These are phyloP conservation scores for Calliopum simillimum DNA, from an alignment of 2,888 invertebrate genomes.

Conservation along the genomic window DNA sequence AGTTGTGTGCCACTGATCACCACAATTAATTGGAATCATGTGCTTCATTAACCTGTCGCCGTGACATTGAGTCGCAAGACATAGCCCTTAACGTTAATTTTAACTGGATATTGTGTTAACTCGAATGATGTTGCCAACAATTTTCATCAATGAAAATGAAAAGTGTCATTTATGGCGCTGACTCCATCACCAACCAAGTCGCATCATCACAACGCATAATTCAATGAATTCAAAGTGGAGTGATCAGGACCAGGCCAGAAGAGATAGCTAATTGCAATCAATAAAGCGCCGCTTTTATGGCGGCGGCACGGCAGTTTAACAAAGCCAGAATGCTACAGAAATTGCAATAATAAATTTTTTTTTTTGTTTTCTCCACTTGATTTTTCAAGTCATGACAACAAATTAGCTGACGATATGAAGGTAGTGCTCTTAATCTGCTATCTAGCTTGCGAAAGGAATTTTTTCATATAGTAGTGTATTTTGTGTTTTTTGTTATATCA, in stretches of 20 bases:
- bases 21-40: neutral
- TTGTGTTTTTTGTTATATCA: neutral
- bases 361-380: neutral
- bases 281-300: slow-evolving; percentile 8
- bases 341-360: slow-evolving; percentile 1
- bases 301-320: slow-evolving; percentile 14
- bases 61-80: slow-evolving; percentile 18
- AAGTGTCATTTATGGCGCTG: slow-evolving; percentile 35
- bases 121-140: slow-evolving; percentile 19
- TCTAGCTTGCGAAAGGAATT: slow-evolving; percentile 21
- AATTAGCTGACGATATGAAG: slow-evolving; percentile 40
- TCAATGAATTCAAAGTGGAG: too few relatives aligned
- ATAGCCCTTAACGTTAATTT: too few relatives aligned
- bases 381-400: slow-evolving; percentile 39
- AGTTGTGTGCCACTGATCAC: neutral
- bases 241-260: neutral
- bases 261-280: slow-evolving; percentile 30
- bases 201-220: neutral
- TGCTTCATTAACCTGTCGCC: slow-evolving; percentile 12
- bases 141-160: slow-evolving; percentile 43
- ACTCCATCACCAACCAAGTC: neutral
- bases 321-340: slow-evolving; percentile 27
- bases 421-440: slow-evolving; percentile 31
- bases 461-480: slow-evolving; percentile 5
- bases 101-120: neutral